Evolutionary conservation across 1,140 invertebrate species (phyloP).

Genomic region (Drosophila orena): DNA sequence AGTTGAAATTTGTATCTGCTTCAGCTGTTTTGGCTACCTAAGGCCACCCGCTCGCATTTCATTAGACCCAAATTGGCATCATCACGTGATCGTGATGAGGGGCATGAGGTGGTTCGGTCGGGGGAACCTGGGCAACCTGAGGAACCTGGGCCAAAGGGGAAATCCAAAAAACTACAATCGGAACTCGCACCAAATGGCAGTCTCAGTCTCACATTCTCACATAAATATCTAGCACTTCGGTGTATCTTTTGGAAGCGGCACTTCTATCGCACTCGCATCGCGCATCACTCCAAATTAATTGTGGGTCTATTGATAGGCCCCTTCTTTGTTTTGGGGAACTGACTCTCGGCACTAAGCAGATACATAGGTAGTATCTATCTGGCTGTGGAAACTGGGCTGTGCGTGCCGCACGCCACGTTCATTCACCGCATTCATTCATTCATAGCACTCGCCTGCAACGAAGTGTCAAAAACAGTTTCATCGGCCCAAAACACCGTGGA

Average conservation of each 20-base stretch:
- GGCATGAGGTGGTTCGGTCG: neutral
- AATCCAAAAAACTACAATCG: conserved; percentile 43
- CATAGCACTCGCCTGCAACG: conserved; percentile 38
- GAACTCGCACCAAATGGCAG: conserved; percentile 75
- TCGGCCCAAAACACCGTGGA: conserved; percentile 30
- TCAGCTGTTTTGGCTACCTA: conserved; percentile 18
- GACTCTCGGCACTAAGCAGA: conserved; percentile 14
- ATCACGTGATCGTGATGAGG: conserved; percentile 54
- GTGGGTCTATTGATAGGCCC: conserved; percentile 70
- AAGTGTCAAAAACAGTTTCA: conserved; percentile 73
- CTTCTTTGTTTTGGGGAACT: conserved; percentile 41
- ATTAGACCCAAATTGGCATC: conserved; percentile 67
- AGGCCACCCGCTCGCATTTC: conserved; percentile 48
- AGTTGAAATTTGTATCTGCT: conserved; percentile 68
- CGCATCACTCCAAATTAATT: conserved; percentile 67
- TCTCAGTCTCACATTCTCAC: conserved; percentile 55
- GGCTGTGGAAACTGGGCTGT: conserved; percentile 66
- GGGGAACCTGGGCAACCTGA: neutral
- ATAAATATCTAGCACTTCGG: conserved; percentile 51
- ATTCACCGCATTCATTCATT: conserved; percentile 38
- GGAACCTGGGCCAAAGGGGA: conserved; percentile 29
- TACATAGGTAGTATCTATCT: conserved; percentile 56
- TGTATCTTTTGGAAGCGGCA: neutral
- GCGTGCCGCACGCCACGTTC: conserved; percentile 65
- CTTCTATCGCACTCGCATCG: conserved; percentile 22